Base-by-base conservation (phyloP, 2,888 invertebrate species). In the Barypeithes pellucidus region DNA sequence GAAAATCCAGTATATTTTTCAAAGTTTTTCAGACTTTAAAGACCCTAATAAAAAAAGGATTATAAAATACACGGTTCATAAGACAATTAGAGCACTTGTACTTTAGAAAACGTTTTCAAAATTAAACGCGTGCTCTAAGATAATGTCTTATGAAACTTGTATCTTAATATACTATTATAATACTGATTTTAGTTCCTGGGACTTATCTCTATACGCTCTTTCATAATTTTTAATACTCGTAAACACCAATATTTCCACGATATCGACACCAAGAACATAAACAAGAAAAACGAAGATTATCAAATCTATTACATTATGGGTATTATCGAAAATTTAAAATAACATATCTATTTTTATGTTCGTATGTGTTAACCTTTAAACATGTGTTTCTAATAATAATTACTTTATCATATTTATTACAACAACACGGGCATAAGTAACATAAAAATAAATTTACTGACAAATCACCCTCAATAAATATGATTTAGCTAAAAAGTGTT, bases 371-470 rank as follows among this genome's bases (percentile, higher is more conserved):
- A 57, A 57, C 33, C 33, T n/a, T 18, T n/a, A n/a, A 33, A 33
- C 33, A 57, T 57, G 54, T 33, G 43, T 45, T 45, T 43, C 45
- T 24, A 61, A 61, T 43, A 61, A 61, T 45, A 43, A 43, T 61
- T 41, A 24, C 16, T 8, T 45, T 61, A 61, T 61, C 61, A 43
- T 9, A 43, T 61, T 61, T 61, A 61, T 61, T 45, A 45, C 29
- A 43, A 24, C 43, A 41, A 43, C 60, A 39, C 41, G 18, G 60
- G 16, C 45, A 14, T 24, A n/a, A 45, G 20, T 1, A 8, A 16
- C 16, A 29, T 61, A 61, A 61, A 61, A 61, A 61, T 61, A 61
- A 61, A 45, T 14, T 61, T 61, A 29, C 61, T 61, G 61, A 61
- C 61, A 61, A 61, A 61, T 61, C 61, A 22, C 24, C 29, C 45